Conservation (phyloP, 2,888 invertebrate species). For the Camponotus fellah region DNA sequence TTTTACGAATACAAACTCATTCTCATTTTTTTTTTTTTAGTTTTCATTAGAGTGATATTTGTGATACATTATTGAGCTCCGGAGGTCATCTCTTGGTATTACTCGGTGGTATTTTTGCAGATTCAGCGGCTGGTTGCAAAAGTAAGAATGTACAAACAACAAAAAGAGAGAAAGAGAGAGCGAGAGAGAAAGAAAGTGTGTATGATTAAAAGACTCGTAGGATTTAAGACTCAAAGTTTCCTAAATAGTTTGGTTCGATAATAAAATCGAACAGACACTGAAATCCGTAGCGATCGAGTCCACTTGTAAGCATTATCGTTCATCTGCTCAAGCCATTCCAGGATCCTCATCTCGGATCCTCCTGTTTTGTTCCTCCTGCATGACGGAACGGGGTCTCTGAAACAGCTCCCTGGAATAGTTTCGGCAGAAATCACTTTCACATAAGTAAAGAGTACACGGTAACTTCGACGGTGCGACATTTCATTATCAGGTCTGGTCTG, state of each 20-base stretch:
- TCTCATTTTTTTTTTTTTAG: not conserved
- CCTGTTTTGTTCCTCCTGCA: constrained; percentile 2
- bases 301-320: constrained; percentile 10
- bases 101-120: constrained; percentile 21
- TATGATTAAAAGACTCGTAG: constrained; percentile 19
- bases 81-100: constrained; percentile 68
- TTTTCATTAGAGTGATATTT: not conserved
- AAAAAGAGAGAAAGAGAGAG: not conserved
- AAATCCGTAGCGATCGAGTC: constrained; percentile 16
- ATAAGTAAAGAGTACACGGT: constrained; percentile 13
- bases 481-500: constrained; percentile 43
- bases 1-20: not conserved
- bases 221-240: constrained; percentile 38
- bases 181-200: constrained; percentile 8
- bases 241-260: constrained; percentile 3
- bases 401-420: constrained; percentile 24
- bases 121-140: constrained; percentile 39
- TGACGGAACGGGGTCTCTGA: constrained; percentile 11
- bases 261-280: constrained; percentile 10
- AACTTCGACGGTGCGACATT: constrained; percentile 37
- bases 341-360: constrained; percentile 23
- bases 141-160: constrained; percentile 32
- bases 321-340: constrained; percentile 26
- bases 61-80: constrained; percentile 52
- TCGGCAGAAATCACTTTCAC: constrained; percentile 14